A percentile compares a stretch with the other conserved stretches of the same genome.
These are phyloP conservation scores for Camponotus pennsylvanicus DNA, from an alignment of 1,140 invertebrate genomes.

Conservation along the genomic window DNA sequence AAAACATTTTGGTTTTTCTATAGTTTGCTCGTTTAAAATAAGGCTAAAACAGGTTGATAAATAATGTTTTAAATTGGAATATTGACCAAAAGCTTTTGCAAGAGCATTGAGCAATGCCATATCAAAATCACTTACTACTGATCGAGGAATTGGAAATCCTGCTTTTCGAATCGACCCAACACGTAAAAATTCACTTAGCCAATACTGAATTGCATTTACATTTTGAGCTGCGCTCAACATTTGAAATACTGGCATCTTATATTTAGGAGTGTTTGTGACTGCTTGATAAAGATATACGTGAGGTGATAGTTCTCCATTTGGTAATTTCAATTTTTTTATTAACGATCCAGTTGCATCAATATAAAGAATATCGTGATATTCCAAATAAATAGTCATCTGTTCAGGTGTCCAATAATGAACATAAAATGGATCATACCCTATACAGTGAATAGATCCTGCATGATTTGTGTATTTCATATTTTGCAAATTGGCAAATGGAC, in stretches of 20 bases:
- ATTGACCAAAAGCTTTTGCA: slow-evolving; percentile 16
- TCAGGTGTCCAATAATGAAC: slow-evolving; percentile 6
- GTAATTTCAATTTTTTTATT: slow-evolving; percentile 14
- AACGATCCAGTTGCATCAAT: slow-evolving; percentile 20
- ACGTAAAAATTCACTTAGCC: slow-evolving; percentile 4
- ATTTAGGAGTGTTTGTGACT: neutral
- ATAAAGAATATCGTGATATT: slow-evolving; percentile 15
- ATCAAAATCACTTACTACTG: slow-evolving; percentile 36
- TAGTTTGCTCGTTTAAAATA: no score
- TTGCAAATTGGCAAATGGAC: no score
- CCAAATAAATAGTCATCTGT: slow-evolving; percentile 5
- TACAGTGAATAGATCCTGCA: slow-evolving; percentile 1
- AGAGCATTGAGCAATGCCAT: slow-evolving; percentile 27
- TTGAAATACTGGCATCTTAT: slow-evolving; percentile 6
- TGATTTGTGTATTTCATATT: slow-evolving; percentile 23
- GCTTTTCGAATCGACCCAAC: slow-evolving; percentile 14
- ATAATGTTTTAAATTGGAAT: no score
- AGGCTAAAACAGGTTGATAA: no score
- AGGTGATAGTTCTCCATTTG: slow-evolving; percentile 3
- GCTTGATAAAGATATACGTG: slow-evolving; percentile 28
- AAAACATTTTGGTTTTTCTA: no score
- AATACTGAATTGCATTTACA: no score
- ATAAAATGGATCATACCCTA: slow-evolving; percentile 20
- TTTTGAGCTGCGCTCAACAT: slow-evolving; percentile 13
- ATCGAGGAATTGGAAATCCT: slow-evolving; percentile 32